Evolutionary conservation across 1,140 invertebrate species (phyloP).

Genomic region (Papilio helenus): DNA sequence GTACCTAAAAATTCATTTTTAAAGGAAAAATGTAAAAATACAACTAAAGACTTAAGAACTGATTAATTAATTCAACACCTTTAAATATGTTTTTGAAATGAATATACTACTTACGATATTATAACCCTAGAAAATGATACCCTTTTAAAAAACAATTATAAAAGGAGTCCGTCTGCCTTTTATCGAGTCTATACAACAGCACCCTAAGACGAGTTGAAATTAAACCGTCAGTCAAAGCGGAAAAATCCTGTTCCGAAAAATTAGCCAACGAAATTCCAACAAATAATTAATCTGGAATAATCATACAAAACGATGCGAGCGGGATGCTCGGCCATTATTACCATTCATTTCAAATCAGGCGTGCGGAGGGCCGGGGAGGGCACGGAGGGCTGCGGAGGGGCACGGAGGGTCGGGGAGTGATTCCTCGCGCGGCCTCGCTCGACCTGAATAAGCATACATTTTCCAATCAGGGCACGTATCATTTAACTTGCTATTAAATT

Average conservation of each 20-base stretch:
- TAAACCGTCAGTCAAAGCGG: slow-evolving; percentile 82
- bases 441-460: slow-evolving; percentile 83
- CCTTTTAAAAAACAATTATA: slow-evolving; percentile 13
- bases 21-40: background rate
- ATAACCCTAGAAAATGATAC: slow-evolving; percentile 22
- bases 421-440: slow-evolving; percentile 52
- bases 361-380: slow-evolving; percentile 71
- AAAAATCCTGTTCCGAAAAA: slow-evolving; percentile 82
- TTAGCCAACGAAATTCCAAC: slow-evolving; percentile 81
- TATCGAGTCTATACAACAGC: slow-evolving; percentile 41
- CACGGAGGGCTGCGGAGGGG: slow-evolving; percentile 41
- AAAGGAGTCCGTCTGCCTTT: slow-evolving; percentile 3
- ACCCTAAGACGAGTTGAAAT: slow-evolving; percentile 74
- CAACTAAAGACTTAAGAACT: background rate
- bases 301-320: slow-evolving; percentile 82
- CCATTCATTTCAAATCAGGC: slow-evolving; percentile 83
- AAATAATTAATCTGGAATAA: slow-evolving; percentile 83
- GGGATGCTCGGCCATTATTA: slow-evolving; percentile 80
- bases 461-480: slow-evolving; percentile 82
- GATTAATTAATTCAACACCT: background rate
- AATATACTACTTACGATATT: background rate
- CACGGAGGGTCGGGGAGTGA: slow-evolving; percentile 64
- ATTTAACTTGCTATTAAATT: slow-evolving; percentile 83
- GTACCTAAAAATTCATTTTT: background rate
- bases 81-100: background rate